Evolutionary conservation across 2,797 vertebrate genomes (phyloP), one percentile per base, ranked within the genome.

Genomic region (Enoplosus armatus): DNA sequence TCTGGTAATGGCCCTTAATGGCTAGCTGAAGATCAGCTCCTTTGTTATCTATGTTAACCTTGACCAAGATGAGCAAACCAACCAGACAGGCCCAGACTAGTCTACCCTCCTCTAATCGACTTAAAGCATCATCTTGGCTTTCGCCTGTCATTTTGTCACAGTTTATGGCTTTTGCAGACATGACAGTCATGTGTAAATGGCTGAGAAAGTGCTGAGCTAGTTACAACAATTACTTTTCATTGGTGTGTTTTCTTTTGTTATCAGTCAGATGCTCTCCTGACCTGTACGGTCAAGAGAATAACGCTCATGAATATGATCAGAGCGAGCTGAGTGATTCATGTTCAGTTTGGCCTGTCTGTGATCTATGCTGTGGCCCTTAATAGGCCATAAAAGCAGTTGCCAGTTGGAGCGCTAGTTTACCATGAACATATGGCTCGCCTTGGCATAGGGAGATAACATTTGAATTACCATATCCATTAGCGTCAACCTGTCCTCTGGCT

Each of bases 31-130:
- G 27, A 58, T 62, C 47, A 59, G 39, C 54, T 79, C 50, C 63
- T 88, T 93, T 93, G 89, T 93, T 86, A 63, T 76, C 75, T 43
- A n/a, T 75, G 66, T 79, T 87, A 90, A 87, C 88, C 82, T 89
- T 92, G 87, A 88, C 79, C 79, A 75, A 56, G 48, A 66, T 64
- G 61, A 77, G 26, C 4, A 70, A 83, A 86, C 39, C 72, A 64
- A n/a, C 72, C 80, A 76, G 84, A 72, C 84, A 39, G 71, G 90
- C 65, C 80, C 77, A 71, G 86, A 76, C 91, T 61, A 0, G 82
- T 58, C 45, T 12, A 55, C 73, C 77, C 58, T 33, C 47, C 62
- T 54, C 2, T 82, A 75, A 88, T 68, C 11, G 58, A 72, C 58
- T 55, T 55, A 18, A 81, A 78, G 59, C 64, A 1, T 37, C 75